Evolutionary conservation across 2,113 vertebrate genomes (phyloP), one percentile per base, ranked within the genome.

Genomic region (Alces alces): DNA sequence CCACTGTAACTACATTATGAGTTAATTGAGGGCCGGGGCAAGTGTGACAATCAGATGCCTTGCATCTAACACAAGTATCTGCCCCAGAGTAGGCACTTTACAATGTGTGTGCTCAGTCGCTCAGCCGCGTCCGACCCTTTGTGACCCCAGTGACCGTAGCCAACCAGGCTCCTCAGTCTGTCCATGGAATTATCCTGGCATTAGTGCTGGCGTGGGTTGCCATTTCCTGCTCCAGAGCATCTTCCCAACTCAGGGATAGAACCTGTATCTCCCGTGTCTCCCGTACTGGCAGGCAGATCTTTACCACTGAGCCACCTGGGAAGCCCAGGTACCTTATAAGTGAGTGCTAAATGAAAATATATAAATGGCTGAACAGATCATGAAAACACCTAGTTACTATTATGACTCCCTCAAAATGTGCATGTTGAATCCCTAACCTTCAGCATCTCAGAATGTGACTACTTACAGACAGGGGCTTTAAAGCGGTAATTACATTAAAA

Each of bases 61-160:
- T 36, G 36, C 1, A 45, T 19, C 57, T 36, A n/a, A 19, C 50
- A 61, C 45, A 64, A n/a, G 16, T 15, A 4, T 52, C 61, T 90
- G 23, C 19, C 21, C 39, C 43, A 76, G 12, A 52, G 43, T 4
- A 93, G 6, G 3, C 12, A 58, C 52, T 90, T 52, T 19, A 33
- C 23, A 43, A 43, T 5, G 23, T 3, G 36, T 14, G 36, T 76
- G 36, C 70, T 76, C 70, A 43, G 70, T 43, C 1, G 0, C 36
- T 43, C 23, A 76, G 23, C 25, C 3, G 0, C 27, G 25, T 14
- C 23, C 0, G 0, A 43, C 23, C 3, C 36, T 76, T 25, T 25
- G 70, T 43, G 23, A 76, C 6, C 39, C 21, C 36, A 76, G 19
- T 25, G 70, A 76, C 11, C 10, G 1, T 2, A 14, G 36, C 70